phyloP scores from a whole-genome alignment of 2,888 invertebrate genomes.

The Cosmia pyralina region DNA sequence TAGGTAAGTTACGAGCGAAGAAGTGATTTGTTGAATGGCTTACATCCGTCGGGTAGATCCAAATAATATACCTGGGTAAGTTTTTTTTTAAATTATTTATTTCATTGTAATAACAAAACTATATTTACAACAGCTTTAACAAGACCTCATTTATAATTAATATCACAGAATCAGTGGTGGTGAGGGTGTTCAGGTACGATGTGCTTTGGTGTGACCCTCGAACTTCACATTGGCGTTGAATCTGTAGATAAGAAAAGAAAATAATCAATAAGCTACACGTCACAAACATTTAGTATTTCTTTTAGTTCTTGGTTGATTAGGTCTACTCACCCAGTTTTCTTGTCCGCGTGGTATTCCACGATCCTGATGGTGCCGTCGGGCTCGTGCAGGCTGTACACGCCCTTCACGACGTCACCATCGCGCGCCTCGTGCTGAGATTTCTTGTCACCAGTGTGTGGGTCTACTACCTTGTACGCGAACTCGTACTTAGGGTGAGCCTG shows the following conservation, averaged over 20 bases:
- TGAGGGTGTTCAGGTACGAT: slow-evolving; percentile 18
- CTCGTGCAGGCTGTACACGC: background rate
- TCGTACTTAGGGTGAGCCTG: slow-evolving; percentile 72
- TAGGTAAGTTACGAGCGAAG: background rate
- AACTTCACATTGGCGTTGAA: slow-evolving; percentile 24
- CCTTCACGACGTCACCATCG: background rate
- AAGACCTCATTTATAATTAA: background rate
- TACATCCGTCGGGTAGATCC: background rate
- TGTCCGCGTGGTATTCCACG: slow-evolving; percentile 58
- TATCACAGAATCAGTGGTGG: slow-evolving; percentile 35
- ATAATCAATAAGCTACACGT: background rate
- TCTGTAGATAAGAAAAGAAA: background rate
- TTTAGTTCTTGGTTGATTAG: background rate
- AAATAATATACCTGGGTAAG: no score
- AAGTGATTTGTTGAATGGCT: background rate
- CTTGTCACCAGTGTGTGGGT: background rate
- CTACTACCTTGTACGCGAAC: slow-evolving; percentile 1
- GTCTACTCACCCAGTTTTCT: slow-evolving; percentile 44
- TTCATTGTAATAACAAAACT: background rate
- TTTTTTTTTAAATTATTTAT: background rate
- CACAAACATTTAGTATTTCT: background rate
- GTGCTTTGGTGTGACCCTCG: slow-evolving; percentile 28
- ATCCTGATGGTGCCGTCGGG: background rate
- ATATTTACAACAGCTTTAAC: slow-evolving; percentile 21
- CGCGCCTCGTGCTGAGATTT: background rate